Conservation (phyloP, 2,113 vertebrate species). For the Alces alces region DNA sequence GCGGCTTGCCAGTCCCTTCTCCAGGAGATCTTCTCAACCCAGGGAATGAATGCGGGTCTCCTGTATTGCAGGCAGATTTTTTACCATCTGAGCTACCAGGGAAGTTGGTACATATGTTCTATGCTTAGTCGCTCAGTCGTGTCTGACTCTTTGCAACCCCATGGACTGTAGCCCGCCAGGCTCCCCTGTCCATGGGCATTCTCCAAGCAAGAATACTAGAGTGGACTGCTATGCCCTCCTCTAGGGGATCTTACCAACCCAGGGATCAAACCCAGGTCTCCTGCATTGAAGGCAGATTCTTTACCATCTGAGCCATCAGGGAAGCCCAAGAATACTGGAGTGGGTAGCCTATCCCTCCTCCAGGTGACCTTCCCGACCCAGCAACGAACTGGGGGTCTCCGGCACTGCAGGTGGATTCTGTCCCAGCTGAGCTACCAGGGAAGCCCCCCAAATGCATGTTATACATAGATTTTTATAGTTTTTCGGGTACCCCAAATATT, state of each 20-base stretch:
- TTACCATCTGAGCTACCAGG: not conserved
- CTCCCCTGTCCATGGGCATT: not conserved
- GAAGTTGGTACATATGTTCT: not conserved
- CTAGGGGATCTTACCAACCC: not conserved
- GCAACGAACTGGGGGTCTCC: not conserved
- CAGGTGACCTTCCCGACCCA: not conserved
- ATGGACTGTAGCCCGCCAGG: not conserved
- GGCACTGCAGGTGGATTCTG: not conserved
- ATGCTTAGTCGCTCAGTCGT: rapidly evolving
- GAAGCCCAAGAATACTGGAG: not conserved
- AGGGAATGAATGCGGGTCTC: not conserved
- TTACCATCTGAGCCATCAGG: not conserved
- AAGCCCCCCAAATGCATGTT: not conserved
- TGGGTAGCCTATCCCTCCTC: not conserved
- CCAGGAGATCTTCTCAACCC: not conserved
- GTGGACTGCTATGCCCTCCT: not conserved
- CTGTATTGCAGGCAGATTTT: not conserved
- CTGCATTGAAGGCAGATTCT: not conserved
- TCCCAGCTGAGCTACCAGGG: not conserved
- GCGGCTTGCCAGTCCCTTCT: not conserved
- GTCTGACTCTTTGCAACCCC: rapidly evolving
- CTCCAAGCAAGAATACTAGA: not conserved
- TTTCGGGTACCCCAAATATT: not conserved
- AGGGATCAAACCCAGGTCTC: not conserved
- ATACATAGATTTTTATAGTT: not conserved